phyloP scores from a whole-genome alignment of 2,888 invertebrate genomes.

The Acleris laterana region DNA sequence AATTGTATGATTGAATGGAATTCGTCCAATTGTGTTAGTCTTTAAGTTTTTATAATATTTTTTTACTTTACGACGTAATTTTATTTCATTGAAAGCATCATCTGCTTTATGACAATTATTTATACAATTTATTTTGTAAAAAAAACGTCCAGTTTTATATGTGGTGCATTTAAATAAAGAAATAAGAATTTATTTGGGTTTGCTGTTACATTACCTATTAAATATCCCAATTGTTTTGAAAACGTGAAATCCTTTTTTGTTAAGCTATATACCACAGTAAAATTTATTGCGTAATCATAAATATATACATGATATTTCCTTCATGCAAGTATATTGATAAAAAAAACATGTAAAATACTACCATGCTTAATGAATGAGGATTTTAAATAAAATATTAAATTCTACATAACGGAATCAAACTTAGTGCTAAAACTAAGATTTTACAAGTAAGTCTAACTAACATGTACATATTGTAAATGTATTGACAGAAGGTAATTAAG shows the following conservation, averaged over 20 bases:
- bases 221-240: conserved; percentile 15
- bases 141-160: conserved; percentile 46
- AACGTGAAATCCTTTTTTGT: conserved; percentile 12
- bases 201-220: conserved; percentile 30
- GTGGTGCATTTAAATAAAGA: conserved; percentile 39
- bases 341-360: neutral
- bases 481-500: conserved; percentile 20
- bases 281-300: neutral
- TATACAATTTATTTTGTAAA: conserved; percentile 46
- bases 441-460: conserved; percentile 11
- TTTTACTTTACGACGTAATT: conserved; percentile 42
- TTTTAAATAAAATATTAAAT: conserved; percentile 10
- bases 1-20: conserved; percentile 17
- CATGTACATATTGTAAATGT: conserved; percentile 76
- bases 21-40: conserved; percentile 37
- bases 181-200: conserved; percentile 39
- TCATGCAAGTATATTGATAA: too few species aligned
- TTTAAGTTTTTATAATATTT: conserved; percentile 45
- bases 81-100: conserved; percentile 39
- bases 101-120: conserved; percentile 40
- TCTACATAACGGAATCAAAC: conserved; percentile 7
- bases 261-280: neutral
- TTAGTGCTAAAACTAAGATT: conserved; percentile 12
- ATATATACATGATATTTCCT: neutral
- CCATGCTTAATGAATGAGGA: conserved; percentile 15